Evolutionary conservation across 2,797 vertebrate genomes (phyloP), one percentile per base, ranked within the genome.

Genomic region (Chromobotia macracanthus): DNA sequence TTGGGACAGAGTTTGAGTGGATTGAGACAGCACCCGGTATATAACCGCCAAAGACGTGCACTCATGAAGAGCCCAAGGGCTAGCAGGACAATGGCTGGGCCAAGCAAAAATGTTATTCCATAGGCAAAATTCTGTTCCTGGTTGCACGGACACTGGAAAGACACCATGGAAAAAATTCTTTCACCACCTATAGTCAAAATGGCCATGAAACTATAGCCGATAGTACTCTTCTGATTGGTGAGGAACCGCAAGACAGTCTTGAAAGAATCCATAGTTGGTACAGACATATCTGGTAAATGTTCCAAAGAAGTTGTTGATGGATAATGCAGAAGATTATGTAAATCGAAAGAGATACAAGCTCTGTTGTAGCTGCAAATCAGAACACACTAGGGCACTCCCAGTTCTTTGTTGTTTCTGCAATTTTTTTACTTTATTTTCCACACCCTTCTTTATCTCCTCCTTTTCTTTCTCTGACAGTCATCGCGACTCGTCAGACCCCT

Each of bases 81-180:
- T 10, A 97, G 82, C 63, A 99, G 90, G 55, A 98, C 94, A 13
- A 92, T 84, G 21, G 95, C 96, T 0, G 96, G 96, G 18, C 94
- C 94, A 41, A 98, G 90, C 53, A 99, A 91, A 87, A 97, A 98
- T 0, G 91, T 92, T 72, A 96, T 63, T 0, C 97, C 95, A 0
- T 99, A 99, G 16, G 86, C 83, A 48, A 93, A 91, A 79, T 97
- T 99, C 90, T 96, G 94, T 0, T 50, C 56, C 0, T 23, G 86
- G 89, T 96, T 96, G 88, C 96, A 98, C 1, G 97, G 97, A 44
- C 97, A 98, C 89, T 95, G 94, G 85, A 98, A 99, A 55, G 96
- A 96, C 76, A 97, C 92, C 50, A 97, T 88, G 12, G 96, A 93
- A 84, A 99, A 99, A 72, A 95, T 80, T 0, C 95, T 92, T 80